phyloP scores from a whole-genome alignment of 2,888 invertebrate genomes.

The Agapostemon virescens region DNA sequence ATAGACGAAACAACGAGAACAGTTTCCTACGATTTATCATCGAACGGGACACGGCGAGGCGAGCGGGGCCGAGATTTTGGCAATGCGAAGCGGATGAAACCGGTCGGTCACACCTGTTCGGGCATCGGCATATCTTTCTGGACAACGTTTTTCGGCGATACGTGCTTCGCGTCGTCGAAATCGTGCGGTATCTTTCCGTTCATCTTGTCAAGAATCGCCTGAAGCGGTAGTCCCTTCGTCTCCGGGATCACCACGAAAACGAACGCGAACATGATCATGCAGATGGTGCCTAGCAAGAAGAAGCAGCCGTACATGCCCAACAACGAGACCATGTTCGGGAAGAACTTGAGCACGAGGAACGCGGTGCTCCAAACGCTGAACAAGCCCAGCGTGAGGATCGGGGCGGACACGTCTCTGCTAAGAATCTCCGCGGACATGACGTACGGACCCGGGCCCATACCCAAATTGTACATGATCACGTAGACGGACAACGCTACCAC shows the following conservation, averaged over 20 bases:
- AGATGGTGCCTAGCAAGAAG: slow-evolving; percentile 70
- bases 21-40: background rate
- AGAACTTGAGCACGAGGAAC: slow-evolving; percentile 74
- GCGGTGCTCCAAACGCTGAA: slow-evolving; percentile 71
- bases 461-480: slow-evolving; percentile 82
- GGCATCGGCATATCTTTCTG: background rate
- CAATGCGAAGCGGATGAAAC: background rate
- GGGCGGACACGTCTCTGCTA: slow-evolving; percentile 69
- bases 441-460: slow-evolving; percentile 82
- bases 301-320: slow-evolving; percentile 76
- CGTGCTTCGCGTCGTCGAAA: slow-evolving; percentile 5
- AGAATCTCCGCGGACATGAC: slow-evolving; percentile 82
- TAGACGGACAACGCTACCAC: slow-evolving; percentile 81
- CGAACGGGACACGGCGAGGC: background rate
- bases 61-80: background rate
- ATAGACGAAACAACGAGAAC: background rate
- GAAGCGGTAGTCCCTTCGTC: slow-evolving; percentile 75
- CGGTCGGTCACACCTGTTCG: slow-evolving; percentile 26
- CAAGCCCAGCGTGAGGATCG: slow-evolving; percentile 69
- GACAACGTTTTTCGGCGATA: background rate
- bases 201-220: slow-evolving; percentile 74
- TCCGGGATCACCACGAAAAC: slow-evolving; percentile 72
- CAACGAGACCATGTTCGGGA: slow-evolving; percentile 63
- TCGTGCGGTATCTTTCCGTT: slow-evolving; percentile 63
- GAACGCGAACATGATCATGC: slow-evolving; percentile 69